Evolutionary conservation across 2,888 invertebrate genomes (phyloP), one percentile per base, ranked within the genome.

Genomic region (Cryptocephalus primarius): DNA sequence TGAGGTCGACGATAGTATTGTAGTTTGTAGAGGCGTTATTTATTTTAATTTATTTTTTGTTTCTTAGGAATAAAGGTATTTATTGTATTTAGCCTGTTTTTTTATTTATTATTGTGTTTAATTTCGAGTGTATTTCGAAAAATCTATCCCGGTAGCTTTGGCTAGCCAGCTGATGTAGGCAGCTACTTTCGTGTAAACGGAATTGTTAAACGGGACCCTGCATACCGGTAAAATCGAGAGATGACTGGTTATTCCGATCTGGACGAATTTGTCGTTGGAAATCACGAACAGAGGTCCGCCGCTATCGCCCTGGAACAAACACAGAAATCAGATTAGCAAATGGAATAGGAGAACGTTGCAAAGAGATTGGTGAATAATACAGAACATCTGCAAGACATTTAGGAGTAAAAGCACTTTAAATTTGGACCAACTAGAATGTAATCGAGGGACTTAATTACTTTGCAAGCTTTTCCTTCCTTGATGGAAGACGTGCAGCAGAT

Each of bases 231-330:
- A 51, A 43, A 67, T 52, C 8, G 69, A 62, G 36, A 69, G 54
- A 46, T 65, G 66, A 49, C 69, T 69, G 22, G 69, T 67, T 41
- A 69, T 59, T n/a, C 68, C 69, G 31, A 68, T 59, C 61, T 68
- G 68, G 33, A 60, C 46, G 39, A 60, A 55, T 48, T 53, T 60
- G 36, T 61, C 60, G 43, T 63, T 62, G 50, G 52, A 56, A 40
- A 49, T 46, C 22, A 68, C 51, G 8, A 64, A 63, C 32, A 69
- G 52, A 14, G 69, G 68, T n/a, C 69, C 68, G 10, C 69, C 69
- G 48, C 69, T 69, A 48, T 69, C 69, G 8, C 69, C 69, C 69
- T 69, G 51, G 45, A 61, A 61, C 42, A 52, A 10, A 10, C 10
- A 31, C 11, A 41, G 10, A 13, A 8, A 10, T 8, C 10, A 40